Percentiles rank a stretch among this genome's conserved stretches.
Conservation (phyloP, 1,140 invertebrate species). For the Drosophila bipectinata region DNA sequence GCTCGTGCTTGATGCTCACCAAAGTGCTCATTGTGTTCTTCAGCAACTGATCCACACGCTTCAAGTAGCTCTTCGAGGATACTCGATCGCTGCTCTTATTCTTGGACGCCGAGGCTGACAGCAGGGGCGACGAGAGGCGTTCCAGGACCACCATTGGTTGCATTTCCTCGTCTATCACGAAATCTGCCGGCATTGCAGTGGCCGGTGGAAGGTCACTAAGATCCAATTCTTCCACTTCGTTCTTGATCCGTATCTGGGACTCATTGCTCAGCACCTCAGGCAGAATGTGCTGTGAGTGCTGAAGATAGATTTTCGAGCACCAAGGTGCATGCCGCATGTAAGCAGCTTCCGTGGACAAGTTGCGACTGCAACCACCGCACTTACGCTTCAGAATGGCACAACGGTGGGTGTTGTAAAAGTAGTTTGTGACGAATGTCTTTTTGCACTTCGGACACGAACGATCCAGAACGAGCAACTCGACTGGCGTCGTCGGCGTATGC, state of each 20-base stretch:
- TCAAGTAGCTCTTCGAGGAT: conserved; percentile 73
- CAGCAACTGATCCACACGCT: conserved; percentile 72
- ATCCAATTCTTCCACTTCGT: conserved; percentile 59
- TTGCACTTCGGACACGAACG: conserved; percentile 74
- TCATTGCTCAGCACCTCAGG: conserved; percentile 56
- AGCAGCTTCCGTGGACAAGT: conserved; percentile 49
- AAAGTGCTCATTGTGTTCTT: conserved; percentile 76
- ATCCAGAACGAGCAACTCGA: conserved; percentile 61
- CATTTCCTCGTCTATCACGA: conserved; percentile 56
- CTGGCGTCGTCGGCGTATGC: conserved; percentile 51
- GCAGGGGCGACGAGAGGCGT: conserved; percentile 57
- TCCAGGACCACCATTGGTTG: conserved; percentile 70
- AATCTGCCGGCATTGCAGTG: conserved; percentile 19
- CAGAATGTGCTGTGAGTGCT: conserved; percentile 71
- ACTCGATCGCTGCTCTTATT: conserved; percentile 56
- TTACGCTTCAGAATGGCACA: conserved; percentile 70
- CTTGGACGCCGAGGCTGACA: conserved; percentile 24
- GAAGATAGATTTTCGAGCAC: conserved; percentile 72
- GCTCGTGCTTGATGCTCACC: conserved; percentile 81
- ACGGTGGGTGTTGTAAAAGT: conserved; percentile 75
- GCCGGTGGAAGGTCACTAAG: conserved; percentile 8
- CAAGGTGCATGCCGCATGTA: conserved; percentile 68
- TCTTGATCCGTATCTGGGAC: conserved; percentile 67
- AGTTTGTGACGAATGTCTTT: conserved; percentile 73
- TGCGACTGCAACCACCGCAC: conserved; percentile 72